Evolutionary conservation across 2,797 vertebrate species (phyloP), one percentile per base, ranked within the genome.

Genomic region (Yasuhikotakia modesta): DNA sequence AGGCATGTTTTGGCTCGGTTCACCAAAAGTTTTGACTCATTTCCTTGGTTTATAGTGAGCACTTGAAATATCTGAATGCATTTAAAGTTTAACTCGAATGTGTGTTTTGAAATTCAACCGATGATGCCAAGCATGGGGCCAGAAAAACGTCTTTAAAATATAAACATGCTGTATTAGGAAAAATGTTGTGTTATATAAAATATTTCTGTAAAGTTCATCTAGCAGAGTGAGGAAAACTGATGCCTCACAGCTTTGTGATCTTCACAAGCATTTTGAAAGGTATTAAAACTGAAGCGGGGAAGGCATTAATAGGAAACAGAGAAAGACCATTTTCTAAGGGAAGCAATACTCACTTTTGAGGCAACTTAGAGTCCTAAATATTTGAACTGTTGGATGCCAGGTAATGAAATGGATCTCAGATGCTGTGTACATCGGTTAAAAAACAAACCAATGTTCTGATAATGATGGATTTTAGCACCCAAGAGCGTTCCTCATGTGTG

Each of bases 271-370:
- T 85, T 87, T 73, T 58, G 72, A 80, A 69, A 82, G 81, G 86
- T 82, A 87, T 77, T 76, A 80, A 85, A 70, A 22, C 70, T 78
- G 79, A 85, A 80, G 86, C 80, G 81, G 68, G 79, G 79, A 79
- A 21, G 76, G 76, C 66, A 79, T 76, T 88, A 89, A 92, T 86
- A 75, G 81, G 68, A 91, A 89, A 86, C 87, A 90, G 87, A 89
- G 83, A 50, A 80, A 87, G 83, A 83, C 67, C 53, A 76, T 83
- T 86, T 84, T 76, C 61, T 72, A 82, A 70, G 75, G 81, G 86
- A 86, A 87, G 76, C 83, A 84, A 77, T 72, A 60, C 79, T 75
- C 80, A 85, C 79, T 84, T 80, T 81, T 81, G 80, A 86, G 85
- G 85, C 79, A 74, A 85, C 30, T 81, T 78, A 81, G 85, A 81